Evolutionary conservation across 2,888 invertebrate species (phyloP).

Genomic region (Athetis lepigone): DNA sequence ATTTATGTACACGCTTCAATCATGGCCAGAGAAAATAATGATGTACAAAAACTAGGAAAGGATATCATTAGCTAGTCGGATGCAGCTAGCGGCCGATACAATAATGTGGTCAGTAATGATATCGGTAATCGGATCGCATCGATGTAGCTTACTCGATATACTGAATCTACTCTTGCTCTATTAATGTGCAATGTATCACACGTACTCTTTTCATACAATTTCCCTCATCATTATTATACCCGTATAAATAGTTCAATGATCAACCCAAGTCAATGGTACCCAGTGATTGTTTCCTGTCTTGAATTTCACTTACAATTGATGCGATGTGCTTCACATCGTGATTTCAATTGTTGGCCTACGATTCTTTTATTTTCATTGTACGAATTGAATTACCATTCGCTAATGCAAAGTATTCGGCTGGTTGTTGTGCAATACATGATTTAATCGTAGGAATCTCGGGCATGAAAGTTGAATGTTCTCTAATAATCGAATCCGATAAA

Average conservation of each 20-base stretch:
- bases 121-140: conserved; percentile 68
- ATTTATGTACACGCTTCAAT: conserved; percentile 61
- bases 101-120: conserved; percentile 66
- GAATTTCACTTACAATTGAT: conserved; percentile 60
- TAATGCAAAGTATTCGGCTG: conserved; percentile 53
- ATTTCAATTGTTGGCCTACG: conserved; percentile 53
- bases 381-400: conserved; percentile 71
- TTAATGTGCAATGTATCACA: conserved; percentile 63
- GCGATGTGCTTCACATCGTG: conserved; percentile 50
- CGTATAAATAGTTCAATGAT: conserved; percentile 36
- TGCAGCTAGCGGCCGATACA: conserved; percentile 55
- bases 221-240: conserved; percentile 3
- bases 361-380: conserved; percentile 59
- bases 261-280: conserved; percentile 28
- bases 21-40: conserved; percentile 60
- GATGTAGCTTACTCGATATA: conserved; percentile 63
- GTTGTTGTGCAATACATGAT: conserved; percentile 75
- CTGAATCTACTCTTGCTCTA: conserved; percentile 66
- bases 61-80: conserved; percentile 63
- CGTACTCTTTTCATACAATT: conserved; percentile 48
- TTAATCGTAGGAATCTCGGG: conserved; percentile 65
- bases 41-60: conserved; percentile 61
- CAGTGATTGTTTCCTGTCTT: conserved; percentile 39
- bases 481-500: conserved; percentile 66
- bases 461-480: conserved; percentile 73